Base-by-base conservation (phyloP, 1,140 invertebrate species). In the Diabrotica virgifera region DNA sequence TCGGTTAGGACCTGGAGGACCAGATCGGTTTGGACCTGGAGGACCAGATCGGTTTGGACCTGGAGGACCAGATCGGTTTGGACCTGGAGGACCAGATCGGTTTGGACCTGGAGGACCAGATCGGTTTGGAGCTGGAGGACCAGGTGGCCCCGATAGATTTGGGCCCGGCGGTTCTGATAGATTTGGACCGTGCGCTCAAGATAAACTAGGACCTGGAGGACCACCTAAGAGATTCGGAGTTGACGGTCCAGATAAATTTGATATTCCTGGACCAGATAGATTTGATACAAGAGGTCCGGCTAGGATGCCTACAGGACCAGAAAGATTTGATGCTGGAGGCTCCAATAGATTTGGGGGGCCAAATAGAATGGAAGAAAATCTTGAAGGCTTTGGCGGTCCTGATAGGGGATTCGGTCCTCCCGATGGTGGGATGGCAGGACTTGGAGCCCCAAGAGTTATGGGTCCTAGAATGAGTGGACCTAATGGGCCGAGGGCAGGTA, bases 261-360 rank as follows among this genome's bases (percentile, higher is more conserved):
- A 35, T 12, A 8, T 60, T n/a, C 38, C 38, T 8, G 59, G 38
- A 5, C 59, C 38, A 5, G 40, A 35, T 60, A 60, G 59, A 35
- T 10, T 9, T 24, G 24, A 24, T 2, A 8, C n/a, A 5, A 13
- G 11, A 13, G 59, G 59, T n/a, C 38, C 46, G 14, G 55, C 5
- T 5, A 54, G 52, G 52, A 9, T 9, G 10, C 14, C 10, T 13
- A 2, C 13, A 9, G 55, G 13, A 9, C 55, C 55, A 35, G 55
- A 57, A 5, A 57, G 55, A 37, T 35, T 11, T 10, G 40, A 6
- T 8, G n/a, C 40, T 10, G 40, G 40, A 46, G 8, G 8, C n/a
- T 3, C 8, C n/a, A n/a, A 46, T 46, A 46, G 40, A 46, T 46
- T 46, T 46, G n/a, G n/a, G n/a, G 8, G 8, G 2, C 8, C 8